These are phyloP conservation scores for Lamproptera curius DNA, from an alignment of 2,888 invertebrate species.

Conservation along the genomic window DNA sequence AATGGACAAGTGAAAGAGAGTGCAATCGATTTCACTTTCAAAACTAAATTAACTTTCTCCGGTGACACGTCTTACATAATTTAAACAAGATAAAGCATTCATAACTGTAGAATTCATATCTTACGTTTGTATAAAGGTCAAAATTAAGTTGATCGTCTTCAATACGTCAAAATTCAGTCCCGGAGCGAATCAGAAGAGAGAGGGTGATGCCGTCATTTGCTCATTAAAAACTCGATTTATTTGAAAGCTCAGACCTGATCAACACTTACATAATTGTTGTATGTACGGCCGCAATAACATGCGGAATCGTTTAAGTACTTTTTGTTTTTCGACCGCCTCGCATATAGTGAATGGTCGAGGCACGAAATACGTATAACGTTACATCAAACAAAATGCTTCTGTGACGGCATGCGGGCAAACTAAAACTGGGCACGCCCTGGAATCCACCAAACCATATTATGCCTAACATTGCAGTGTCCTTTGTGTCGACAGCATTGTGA, in stretches of 20 bases:
- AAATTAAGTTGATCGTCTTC: slow-evolving; percentile 26
- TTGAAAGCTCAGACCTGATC: slow-evolving; percentile 16
- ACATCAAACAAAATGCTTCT: slow-evolving; percentile 47
- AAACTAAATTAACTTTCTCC: slow-evolving; percentile 78
- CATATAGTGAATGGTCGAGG: slow-evolving; percentile 43
- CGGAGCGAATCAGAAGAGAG: not conserved
- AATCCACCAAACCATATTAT: slow-evolving; percentile 43
- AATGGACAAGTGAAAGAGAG: slow-evolving; percentile 74
- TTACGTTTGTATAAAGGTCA: slow-evolving; percentile 57
- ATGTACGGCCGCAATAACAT: slow-evolving; percentile 7
- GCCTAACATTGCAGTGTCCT: slow-evolving; percentile 46
- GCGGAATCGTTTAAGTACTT: slow-evolving; percentile 28
- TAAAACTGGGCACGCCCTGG: slow-evolving; percentile 42
- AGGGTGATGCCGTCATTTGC: slow-evolving; percentile 7
- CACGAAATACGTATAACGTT: slow-evolving; percentile 23
- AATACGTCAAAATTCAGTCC: slow-evolving; percentile 30
- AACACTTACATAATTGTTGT: slow-evolving; percentile 16
- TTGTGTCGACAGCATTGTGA: slow-evolving; percentile 34
- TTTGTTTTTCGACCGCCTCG: slow-evolving; percentile 41
- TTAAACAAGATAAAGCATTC: slow-evolving; percentile 65
- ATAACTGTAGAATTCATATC: slow-evolving; percentile 65
- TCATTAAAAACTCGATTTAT: slow-evolving; percentile 21
- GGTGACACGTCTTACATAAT: slow-evolving; percentile 75
- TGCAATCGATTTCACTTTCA: slow-evolving; percentile 78
- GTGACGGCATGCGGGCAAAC: slow-evolving; percentile 49